Evolutionary conservation across 2,888 invertebrate species (phyloP).

Genomic region (Formica aserva): DNA sequence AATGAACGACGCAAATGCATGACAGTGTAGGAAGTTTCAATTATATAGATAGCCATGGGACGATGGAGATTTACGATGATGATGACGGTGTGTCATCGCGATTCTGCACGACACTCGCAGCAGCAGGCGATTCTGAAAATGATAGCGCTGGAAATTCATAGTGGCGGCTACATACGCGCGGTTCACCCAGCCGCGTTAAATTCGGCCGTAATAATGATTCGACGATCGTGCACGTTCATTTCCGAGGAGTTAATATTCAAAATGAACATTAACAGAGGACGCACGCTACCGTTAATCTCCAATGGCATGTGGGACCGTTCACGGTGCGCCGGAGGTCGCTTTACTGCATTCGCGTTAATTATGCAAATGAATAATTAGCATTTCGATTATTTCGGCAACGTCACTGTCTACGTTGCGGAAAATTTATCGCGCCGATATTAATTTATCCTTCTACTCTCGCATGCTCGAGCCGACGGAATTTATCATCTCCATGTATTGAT

Average conservation of each 20-base stretch:
- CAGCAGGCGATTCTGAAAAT: slow-evolving; percentile 54
- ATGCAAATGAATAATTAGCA: slow-evolving; percentile 84
- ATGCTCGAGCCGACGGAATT: not conserved
- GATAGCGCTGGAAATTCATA: slow-evolving; percentile 59
- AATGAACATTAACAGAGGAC: slow-evolving; percentile 75
- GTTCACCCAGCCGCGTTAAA: slow-evolving; percentile 59
- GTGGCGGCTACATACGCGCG: slow-evolving; percentile 43
- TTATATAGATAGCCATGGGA: slow-evolving; percentile 40
- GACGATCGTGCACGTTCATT: slow-evolving; percentile 69
- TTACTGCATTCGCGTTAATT: slow-evolving; percentile 82
- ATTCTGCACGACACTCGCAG: slow-evolving; percentile 45
- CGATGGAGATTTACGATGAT: slow-evolving; percentile 46
- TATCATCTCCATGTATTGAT: slow-evolving; percentile 17
- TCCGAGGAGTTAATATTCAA: slow-evolving; percentile 78
- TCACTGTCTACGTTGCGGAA: slow-evolving; percentile 53
- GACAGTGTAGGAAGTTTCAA: slow-evolving; percentile 44
- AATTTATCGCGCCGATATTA: slow-evolving; percentile 58
- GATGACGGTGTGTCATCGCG: slow-evolving; percentile 41
- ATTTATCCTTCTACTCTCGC: slow-evolving; percentile 36
- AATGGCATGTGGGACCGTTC: slow-evolving; percentile 73
- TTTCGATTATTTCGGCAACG: slow-evolving; percentile 82
- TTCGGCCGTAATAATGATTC: slow-evolving; percentile 61
- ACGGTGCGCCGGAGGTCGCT: slow-evolving; percentile 70
- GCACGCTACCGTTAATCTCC: slow-evolving; percentile 79
- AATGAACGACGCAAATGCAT: slow-evolving; percentile 37